Evolutionary conservation across 2,888 invertebrate genomes (phyloP).

Genomic region (Portevinia maculata): DNA sequence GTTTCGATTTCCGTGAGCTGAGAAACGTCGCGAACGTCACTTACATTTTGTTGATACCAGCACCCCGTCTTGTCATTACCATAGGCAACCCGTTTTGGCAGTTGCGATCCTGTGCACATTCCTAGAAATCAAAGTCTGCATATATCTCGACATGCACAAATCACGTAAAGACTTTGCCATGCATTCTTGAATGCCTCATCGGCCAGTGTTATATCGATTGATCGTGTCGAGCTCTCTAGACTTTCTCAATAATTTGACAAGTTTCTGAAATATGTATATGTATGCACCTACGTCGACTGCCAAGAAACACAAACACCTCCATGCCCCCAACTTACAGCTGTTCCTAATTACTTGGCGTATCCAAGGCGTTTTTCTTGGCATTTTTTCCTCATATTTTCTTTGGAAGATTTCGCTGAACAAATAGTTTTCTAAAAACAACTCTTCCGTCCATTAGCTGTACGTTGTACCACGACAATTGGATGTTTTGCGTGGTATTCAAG

Average conservation of each 20-base stretch:
- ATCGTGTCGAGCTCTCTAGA: conserved; percentile 4
- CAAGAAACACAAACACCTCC: conserved; percentile 50
- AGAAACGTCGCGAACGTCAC: no score
- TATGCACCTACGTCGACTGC: conserved; percentile 13
- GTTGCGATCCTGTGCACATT: no score
- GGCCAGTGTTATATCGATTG: background rate
- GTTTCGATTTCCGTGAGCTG: no score
- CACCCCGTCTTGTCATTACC: no score
- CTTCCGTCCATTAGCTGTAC: background rate
- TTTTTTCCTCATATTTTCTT: conserved; percentile 47
- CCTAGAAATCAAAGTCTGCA: no score
- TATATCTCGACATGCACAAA: no score
- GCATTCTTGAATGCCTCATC: background rate
- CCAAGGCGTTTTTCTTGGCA: conserved; percentile 5
- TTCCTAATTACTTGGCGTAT: conserved; percentile 51
- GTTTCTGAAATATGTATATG: conserved; percentile 1
- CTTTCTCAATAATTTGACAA: conserved; percentile 22
- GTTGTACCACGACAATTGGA: no score
- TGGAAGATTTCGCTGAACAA: conserved; percentile 44
- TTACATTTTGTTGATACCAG: no score
- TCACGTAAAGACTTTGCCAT: background rate
- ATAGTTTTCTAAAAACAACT: conserved; percentile 20
- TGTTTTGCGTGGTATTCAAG: no score
- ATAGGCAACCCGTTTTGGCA: no score
- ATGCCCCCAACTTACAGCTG: conserved; percentile 30